These are phyloP conservation scores for Falco punctatus DNA, from an alignment of 2,113 vertebrate genomes.

Conservation along the genomic window DNA sequence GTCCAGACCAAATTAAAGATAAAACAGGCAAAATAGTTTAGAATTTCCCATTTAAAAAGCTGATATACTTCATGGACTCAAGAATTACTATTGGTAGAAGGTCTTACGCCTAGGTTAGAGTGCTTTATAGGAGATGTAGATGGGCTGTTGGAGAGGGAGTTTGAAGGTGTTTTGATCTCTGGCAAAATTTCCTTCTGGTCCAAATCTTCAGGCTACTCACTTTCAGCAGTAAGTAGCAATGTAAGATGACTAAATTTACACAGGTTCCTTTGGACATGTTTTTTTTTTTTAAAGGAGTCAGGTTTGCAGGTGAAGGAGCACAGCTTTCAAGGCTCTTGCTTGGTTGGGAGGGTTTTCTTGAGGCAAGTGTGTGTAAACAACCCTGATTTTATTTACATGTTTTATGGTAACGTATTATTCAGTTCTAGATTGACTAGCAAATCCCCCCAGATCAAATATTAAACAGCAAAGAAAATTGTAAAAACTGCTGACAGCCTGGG, in stretches of 20 bases:
- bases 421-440: background rate
- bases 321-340: background rate
- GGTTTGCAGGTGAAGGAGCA: background rate
- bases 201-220: background rate
- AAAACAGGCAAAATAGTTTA: background rate
- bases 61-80: background rate
- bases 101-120: background rate
- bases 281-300: background rate
- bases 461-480: background rate
- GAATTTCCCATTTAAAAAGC: background rate
- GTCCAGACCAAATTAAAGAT: background rate
- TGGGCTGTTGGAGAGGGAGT: background rate
- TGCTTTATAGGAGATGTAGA: background rate
- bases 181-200: background rate
- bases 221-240: background rate
- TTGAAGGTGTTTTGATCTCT: background rate
- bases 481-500: background rate
- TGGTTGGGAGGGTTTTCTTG: background rate
- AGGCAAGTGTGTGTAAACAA: accelerated
- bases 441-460: background rate
- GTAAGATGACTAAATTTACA: background rate
- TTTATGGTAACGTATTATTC: background rate
- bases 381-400: background rate
- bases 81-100: background rate
- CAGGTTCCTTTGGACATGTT: background rate